Evolutionary conservation across 92 coral and sea anemone genomes (phyloP).

Genomic region (Siderastrea siderea): DNA sequence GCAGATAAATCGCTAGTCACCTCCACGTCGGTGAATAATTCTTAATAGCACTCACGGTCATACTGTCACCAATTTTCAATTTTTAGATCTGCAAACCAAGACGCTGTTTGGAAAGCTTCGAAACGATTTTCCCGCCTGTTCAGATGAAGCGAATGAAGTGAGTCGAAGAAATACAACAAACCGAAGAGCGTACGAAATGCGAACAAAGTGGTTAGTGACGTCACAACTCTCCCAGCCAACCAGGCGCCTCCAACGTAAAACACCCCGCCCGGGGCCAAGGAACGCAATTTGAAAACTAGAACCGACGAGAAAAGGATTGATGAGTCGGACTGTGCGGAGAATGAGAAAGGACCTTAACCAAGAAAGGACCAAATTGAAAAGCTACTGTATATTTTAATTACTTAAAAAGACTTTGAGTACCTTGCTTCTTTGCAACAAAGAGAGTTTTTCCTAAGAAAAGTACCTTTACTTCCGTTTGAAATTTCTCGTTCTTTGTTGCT

Average conservation of each 20-base stretch:
- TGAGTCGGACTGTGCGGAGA: background rate
- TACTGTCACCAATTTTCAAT: background rate
- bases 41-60: too few species aligned
- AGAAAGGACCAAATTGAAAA: background rate
- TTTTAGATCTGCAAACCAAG: conserved; percentile 80
- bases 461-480: background rate
- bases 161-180: background rate
- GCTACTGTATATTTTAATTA: background rate
- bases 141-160: conserved; percentile 56
- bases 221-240: conserved; percentile 3
- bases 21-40: too few species aligned
- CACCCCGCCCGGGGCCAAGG: background rate
- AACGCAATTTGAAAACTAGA: background rate
- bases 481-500: background rate
- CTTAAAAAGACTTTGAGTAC: conserved; percentile 5
- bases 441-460: background rate
- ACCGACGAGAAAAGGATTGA: background rate
- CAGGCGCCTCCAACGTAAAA: background rate
- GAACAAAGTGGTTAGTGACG: background rate
- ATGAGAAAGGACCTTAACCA: background rate
- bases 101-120: conserved; percentile 86
- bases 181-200: background rate
- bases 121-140: conserved; percentile 90
- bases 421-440: background rate
- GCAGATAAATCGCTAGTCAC: too few species aligned